Percentiles rank a stretch among this genome's conserved stretches.
These are phyloP conservation scores for Lathamus discolor DNA, from an alignment of 2,113 vertebrate genomes.

Conservation along the genomic window DNA sequence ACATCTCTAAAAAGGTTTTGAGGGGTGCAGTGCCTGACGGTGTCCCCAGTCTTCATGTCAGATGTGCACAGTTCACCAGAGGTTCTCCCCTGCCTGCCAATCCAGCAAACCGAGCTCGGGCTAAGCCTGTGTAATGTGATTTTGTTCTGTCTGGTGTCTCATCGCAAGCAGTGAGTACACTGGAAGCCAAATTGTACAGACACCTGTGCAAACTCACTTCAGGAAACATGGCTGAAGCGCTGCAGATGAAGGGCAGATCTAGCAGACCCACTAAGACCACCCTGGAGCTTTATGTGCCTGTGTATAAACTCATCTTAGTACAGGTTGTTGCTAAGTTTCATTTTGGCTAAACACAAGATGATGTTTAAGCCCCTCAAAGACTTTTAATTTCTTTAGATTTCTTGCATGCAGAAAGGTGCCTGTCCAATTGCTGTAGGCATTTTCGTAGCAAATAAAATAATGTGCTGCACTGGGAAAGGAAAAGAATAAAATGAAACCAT, in stretches of 20 bases:
- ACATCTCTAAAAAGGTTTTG: neutral
- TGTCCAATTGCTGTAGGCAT: neutral
- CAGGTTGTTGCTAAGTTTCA: neutral
- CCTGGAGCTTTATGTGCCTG: neutral
- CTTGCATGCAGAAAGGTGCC: neutral
- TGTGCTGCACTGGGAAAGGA: neutral
- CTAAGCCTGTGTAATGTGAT: neutral
- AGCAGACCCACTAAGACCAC: slow-evolving; percentile 16
- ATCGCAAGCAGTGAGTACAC: neutral
- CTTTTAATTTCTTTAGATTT: neutral
- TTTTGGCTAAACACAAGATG: neutral
- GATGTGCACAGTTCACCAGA: neutral
- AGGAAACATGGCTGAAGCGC: neutral
- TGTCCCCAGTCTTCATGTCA: neutral
- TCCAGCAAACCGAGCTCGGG: neutral
- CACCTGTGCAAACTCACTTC: slow-evolving; percentile 55
- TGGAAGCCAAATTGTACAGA: neutral
- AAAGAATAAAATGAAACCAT: slow-evolving; percentile 3
- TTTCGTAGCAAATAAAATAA: neutral
- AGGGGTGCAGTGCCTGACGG: neutral
- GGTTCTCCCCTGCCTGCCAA: neutral
- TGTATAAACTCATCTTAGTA: neutral
- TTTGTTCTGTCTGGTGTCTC: neutral
- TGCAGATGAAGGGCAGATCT: neutral
- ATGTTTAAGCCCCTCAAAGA: neutral